Evolutionary conservation across 1,140 invertebrate species (phyloP), one percentile per base, ranked within the genome.

Genomic region (Trissolcus basalis): DNA sequence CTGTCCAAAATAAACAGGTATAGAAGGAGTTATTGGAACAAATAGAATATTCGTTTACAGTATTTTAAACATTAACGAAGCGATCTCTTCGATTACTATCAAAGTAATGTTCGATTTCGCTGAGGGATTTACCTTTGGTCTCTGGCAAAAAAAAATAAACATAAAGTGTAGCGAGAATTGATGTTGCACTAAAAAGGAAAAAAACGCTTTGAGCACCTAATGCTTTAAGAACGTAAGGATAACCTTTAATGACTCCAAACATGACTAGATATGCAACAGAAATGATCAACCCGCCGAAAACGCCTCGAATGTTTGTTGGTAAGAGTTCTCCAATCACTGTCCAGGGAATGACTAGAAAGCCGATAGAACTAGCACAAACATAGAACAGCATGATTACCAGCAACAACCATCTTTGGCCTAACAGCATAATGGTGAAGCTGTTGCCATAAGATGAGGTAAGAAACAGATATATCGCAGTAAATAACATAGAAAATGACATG

Each of bases 61-160:
- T 6, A 27, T 6, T 27, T 27, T 27, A 27, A 27, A 6, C 19
- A 27, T 6, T 27, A 27, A 1, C 6, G 19, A 1, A 27, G 19
- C 6, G 1, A 3, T 27, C 19, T 6, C 6, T 27, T 6, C 19
- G 19, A 3, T 27, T 27, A 27, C 19, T 6, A 1, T 27, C 19
- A 27, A 89, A 89, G 64, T 83, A 83, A 12, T 81, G 75, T 79
- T 91, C 89, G 73, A 91, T 91, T 69, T 91, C 89, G 9, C 76
- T 65, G 53, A 95, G 90, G 6, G 86, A 91, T 82, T 92, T 93
- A 0, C 93, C 92, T 61, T 93, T 90, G 0, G 94, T 95, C 88
- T 95, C 94, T 0, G 94, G 94, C 16, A 95, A 81, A 60, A 91
- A 91, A 35, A 92, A 85, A 54, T 89, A 91, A 15, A 93, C 85